Base-by-base conservation (phyloP, 2,888 invertebrate genomes). In the Bibio marci region DNA sequence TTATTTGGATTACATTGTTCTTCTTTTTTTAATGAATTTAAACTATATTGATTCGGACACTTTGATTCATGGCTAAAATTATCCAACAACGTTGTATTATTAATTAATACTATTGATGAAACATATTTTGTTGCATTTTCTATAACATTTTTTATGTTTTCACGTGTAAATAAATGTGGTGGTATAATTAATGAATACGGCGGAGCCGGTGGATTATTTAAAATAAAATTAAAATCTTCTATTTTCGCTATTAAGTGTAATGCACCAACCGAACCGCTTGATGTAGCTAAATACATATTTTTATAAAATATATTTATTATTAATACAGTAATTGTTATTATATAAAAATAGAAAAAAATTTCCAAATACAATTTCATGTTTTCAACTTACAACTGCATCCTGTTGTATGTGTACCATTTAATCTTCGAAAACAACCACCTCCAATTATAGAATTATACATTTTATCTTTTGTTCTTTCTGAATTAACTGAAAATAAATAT, bases 401-500 rank as follows among this genome's bases (percentile, higher is more conserved):
- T 48, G 81, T 79, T 64, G 94, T 88, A 64, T 92, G 87, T 11
- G 95, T 95, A 41, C 80, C 91, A 70, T 95, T 95, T 45, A 95
- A 64, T 44, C 90, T 70, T 45, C 91, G 71, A 56, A 90, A 90
- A 65, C 97, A 97, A 38, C 80, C 76, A 34, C 73, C 71, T 35
- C 78, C 80, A 48, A 70, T 66, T 39, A 90, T 73, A 11, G 71
- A 61, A 48, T 75, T 71, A 53, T 87, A 90, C 67, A 90, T 86
- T 63, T 77, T 78, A 52, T 80, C 76, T 55, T 75, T 76, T n/a
- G 77, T 71, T 49, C 83, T 66, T 51, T 72, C 70, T 38, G 65
- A 61, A 49, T 54, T 54, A 41, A 51, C 74, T 75, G 48, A 35
- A 52, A 52, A 45, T 37, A 45, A 45, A 28, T 26, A 14, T 36